phyloP scores from a whole-genome alignment of 2,888 invertebrate genomes.

The Apotomis betuletana region DNA sequence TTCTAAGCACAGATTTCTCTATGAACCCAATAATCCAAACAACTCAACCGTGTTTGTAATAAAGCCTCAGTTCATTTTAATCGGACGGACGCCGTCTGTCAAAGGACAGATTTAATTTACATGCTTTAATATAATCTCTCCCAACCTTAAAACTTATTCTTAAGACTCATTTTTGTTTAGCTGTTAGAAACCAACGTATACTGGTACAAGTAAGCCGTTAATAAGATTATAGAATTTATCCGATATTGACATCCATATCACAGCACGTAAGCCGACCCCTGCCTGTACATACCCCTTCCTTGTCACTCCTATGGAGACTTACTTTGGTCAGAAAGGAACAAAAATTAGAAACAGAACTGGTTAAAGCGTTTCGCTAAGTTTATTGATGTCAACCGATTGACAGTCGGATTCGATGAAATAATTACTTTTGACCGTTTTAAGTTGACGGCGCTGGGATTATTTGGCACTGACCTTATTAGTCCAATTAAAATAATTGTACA shows the following conservation, averaged over 20 bases:
- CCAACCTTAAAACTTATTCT: not conserved
- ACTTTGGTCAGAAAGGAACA: slow-evolving; percentile 7
- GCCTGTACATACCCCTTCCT: not conserved
- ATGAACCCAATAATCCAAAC: slow-evolving; percentile 22
- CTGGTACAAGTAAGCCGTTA: slow-evolving; percentile 35
- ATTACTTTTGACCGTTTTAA: slow-evolving; percentile 24
- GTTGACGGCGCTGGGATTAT: slow-evolving; percentile 15
- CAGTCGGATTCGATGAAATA: slow-evolving; percentile 37
- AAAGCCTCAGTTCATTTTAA: slow-evolving; percentile 41
- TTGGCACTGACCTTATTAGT: slow-evolving; percentile 24
- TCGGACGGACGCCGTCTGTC: slow-evolving; percentile 41
- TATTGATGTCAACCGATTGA: slow-evolving; percentile 39
- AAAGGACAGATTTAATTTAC: slow-evolving; percentile 41
- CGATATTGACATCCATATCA: slow-evolving; percentile 41
- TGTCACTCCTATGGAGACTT: not conserved
- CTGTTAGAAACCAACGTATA: not conserved
- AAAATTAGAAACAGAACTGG: slow-evolving; percentile 13
- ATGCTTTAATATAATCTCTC: slow-evolving; percentile 7
- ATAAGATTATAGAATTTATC: slow-evolving; percentile 39
- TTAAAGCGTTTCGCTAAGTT: slow-evolving; percentile 24
- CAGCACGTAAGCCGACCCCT: slow-evolving; percentile 26
- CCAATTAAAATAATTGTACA: slow-evolving; percentile 14
- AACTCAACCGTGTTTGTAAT: slow-evolving; percentile 5
- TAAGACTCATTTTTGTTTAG: slow-evolving; percentile 21
- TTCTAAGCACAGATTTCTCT: not conserved